Conservation (phyloP, 2,113 vertebrate genomes). For the Antechinus flavipes region DNA sequence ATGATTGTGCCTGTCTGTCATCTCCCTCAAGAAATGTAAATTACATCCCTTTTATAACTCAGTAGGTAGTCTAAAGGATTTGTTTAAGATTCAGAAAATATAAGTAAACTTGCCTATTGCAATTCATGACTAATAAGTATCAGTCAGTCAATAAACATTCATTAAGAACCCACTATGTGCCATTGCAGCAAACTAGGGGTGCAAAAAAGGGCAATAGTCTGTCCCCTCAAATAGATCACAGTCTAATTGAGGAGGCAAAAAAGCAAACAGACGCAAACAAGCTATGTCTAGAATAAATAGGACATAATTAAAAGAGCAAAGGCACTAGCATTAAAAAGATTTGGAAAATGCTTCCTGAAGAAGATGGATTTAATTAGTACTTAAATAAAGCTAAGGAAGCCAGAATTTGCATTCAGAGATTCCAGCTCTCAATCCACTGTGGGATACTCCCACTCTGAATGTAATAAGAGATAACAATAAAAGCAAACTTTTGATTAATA, state of each 20-base stretch:
- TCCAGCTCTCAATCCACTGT: neutral
- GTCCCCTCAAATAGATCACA: neutral
- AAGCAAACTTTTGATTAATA: slow-evolving; percentile 52
- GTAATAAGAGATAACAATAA: slow-evolving; percentile 13
- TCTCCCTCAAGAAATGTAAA: neutral
- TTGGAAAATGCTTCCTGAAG: neutral
- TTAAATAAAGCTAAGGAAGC: neutral
- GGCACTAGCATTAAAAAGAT: neutral
- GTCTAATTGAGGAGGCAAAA: neutral
- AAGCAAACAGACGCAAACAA: neutral
- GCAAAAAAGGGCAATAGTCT: neutral
- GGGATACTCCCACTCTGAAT: neutral
- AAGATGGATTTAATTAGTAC: neutral
- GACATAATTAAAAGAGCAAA: neutral
- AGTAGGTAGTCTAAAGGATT: neutral
- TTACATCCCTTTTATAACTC: neutral
- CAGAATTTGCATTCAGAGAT: neutral
- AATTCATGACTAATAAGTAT: neutral
- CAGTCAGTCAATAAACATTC: neutral
- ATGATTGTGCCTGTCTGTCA: neutral
- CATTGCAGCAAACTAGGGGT: neutral
- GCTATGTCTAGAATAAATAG: neutral
- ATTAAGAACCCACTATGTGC: neutral
- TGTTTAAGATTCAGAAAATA: neutral
- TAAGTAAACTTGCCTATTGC: neutral